Evolutionary conservation across 2,797 vertebrate species (phyloP).

Genomic region (Hybognathus amarus): DNA sequence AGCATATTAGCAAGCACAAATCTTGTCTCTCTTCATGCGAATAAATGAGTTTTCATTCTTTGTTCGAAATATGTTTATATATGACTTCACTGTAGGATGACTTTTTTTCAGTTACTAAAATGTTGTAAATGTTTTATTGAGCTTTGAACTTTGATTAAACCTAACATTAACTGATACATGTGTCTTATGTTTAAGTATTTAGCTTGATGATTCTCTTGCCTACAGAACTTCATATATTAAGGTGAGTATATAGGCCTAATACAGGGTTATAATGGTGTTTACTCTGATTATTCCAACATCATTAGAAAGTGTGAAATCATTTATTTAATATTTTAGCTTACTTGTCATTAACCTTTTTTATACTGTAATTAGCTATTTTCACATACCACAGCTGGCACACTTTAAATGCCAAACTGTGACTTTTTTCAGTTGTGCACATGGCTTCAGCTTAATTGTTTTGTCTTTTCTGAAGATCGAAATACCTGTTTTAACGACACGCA

Average conservation of each 20-base stretch:
- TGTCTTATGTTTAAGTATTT: constrained; percentile 13
- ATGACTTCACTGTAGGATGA: constrained; percentile 69
- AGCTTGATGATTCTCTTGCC: not conserved
- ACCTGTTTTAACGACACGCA: too few species aligned
- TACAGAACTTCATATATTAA: not conserved
- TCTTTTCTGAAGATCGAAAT: constrained; percentile 36
- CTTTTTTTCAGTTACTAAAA: constrained; percentile 80
- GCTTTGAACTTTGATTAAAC: constrained; percentile 95
- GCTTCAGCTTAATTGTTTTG: constrained; percentile 54
- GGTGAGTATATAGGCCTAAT: not conserved
- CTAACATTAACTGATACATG: constrained; percentile 68
- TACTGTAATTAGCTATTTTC: not conserved
- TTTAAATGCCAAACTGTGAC: constrained; percentile 17
- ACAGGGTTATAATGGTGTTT: not conserved
- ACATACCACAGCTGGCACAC: constrained; percentile 27
- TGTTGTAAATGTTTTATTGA: constrained; percentile 89
- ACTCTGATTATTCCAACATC: not conserved
- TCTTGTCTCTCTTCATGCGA: constrained; percentile 74
- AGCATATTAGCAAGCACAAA: constrained; percentile 62
- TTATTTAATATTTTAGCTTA: not conserved
- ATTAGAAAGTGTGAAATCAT: too few species aligned
- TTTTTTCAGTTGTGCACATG: constrained; percentile 54
- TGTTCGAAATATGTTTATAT: constrained; percentile 66
- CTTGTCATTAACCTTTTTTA: not conserved
- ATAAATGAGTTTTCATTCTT: constrained; percentile 70